Evolutionary conservation across 2,888 invertebrate genomes (phyloP).

Genomic region (Apantesis nais): DNA sequence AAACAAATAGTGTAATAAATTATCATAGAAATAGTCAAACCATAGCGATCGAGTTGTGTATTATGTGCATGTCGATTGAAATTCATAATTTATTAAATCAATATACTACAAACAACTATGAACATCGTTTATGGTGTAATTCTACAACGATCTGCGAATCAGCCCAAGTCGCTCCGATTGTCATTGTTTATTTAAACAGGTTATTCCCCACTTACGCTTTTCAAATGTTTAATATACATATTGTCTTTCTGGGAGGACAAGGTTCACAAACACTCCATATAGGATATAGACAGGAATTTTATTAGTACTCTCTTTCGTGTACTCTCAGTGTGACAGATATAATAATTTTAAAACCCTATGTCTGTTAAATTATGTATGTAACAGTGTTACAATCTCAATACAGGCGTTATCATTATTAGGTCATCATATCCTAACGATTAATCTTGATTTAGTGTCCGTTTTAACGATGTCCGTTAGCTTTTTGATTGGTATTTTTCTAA

Average conservation of each 20-base stretch:
- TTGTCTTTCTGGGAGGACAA: background rate
- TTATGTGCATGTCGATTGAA: slow-evolving; percentile 38
- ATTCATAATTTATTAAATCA: slow-evolving; percentile 28
- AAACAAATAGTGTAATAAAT: slow-evolving; percentile 52
- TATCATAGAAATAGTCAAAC: slow-evolving; percentile 55
- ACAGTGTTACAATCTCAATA: background rate
- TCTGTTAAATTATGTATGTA: background rate
- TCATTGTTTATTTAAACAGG: background rate
- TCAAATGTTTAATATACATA: background rate
- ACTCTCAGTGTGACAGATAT: too few species aligned
- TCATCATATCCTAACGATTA: background rate
- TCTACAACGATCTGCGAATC: background rate
- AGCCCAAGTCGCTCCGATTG: background rate
- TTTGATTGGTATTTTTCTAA: background rate
- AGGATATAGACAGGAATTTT: too few species aligned
- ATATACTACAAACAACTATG: background rate
- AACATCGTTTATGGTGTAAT: background rate
- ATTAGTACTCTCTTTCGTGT: too few species aligned
- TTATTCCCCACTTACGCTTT: background rate
- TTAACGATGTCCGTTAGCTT: background rate
- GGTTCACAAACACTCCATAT: background rate
- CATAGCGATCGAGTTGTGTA: slow-evolving; percentile 44
- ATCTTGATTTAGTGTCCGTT: background rate
- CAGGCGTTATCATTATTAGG: background rate
- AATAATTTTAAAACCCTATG: background rate